Conservation (phyloP, 2,888 invertebrate species). For the Chelonus formosanus region DNA sequence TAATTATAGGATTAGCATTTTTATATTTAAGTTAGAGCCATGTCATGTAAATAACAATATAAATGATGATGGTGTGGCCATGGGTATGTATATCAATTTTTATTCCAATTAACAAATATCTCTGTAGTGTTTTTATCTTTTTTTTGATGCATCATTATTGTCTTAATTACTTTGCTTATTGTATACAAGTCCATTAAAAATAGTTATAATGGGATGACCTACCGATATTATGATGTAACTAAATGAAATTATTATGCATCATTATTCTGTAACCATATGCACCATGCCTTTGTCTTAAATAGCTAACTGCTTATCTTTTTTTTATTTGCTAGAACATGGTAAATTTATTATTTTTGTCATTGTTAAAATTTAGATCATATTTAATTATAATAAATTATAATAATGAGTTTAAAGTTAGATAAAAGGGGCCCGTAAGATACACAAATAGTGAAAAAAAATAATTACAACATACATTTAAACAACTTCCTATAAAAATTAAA, state of each 20-base stretch:
- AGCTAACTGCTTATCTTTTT: constrained; percentile 27
- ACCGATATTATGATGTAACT: too few species aligned
- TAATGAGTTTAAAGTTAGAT: too few species aligned
- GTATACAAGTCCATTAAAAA: too few species aligned
- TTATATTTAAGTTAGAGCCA: constrained; percentile 30
- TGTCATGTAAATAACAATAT: constrained; percentile 60
- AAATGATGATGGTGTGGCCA: constrained; percentile 66
- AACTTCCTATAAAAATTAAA: constrained; percentile 21
- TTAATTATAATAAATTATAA: too few species aligned
- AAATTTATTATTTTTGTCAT: constrained; percentile 5
- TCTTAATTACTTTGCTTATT: neutral
- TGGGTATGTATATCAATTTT: constrained; percentile 60
- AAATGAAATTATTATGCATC: too few species aligned
- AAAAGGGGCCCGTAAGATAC: neutral
- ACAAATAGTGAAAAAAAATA: neutral
- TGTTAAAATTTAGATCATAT: neutral
- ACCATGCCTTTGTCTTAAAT: constrained; percentile 20
- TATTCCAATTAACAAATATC: constrained; percentile 40
- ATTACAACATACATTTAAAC: constrained; percentile 1
- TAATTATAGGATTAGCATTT: constrained; percentile 6
- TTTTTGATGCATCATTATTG: constrained; percentile 28
- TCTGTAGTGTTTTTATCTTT: constrained; percentile 36
- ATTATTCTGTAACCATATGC: neutral
- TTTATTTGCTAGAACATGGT: constrained; percentile 5
- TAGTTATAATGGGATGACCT: too few species aligned